A percentile compares a stretch with the other conserved stretches of the same genome.
Conservation (phyloP, 2,888 invertebrate genomes). For the Drosophila nr. perissopoda region DNA sequence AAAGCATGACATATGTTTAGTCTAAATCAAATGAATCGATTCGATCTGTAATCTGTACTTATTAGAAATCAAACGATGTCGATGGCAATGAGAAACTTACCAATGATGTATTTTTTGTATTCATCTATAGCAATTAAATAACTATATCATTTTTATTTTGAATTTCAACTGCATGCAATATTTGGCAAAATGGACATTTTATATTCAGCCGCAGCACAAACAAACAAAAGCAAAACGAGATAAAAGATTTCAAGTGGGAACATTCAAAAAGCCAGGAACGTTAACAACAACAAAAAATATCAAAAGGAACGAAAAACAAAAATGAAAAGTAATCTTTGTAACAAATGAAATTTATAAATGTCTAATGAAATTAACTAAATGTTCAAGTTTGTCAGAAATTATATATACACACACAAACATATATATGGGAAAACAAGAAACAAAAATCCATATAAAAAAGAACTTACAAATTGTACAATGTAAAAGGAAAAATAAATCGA, state of each 20-base stretch:
- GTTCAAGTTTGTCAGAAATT: constrained; percentile 82
- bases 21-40: constrained; percentile 26
- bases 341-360: constrained; percentile 70
- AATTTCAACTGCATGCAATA: constrained; percentile 11
- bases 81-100: constrained; percentile 3
- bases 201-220: constrained; percentile 4
- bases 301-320: constrained; percentile 46
- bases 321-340: constrained; percentile 51
- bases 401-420: constrained; percentile 66
- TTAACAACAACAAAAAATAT: constrained; percentile 66
- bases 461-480: constrained; percentile 53
- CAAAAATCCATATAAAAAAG: constrained; percentile 33
- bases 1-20: constrained; percentile 36
- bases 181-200: constrained; percentile 24
- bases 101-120: constrained; percentile 51
- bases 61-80: constrained; percentile 16
- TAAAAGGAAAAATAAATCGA: constrained; percentile 9
- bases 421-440: constrained; percentile 42
- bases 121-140: constrained; percentile 44
- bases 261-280: constrained; percentile 57
- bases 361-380: constrained; percentile 70
- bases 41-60: constrained; percentile 27
- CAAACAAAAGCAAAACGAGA: constrained; percentile 35
- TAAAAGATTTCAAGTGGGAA: constrained; percentile 41
- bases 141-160: constrained; percentile 21